A percentile compares a stretch with the other conserved stretches of the same genome.
phyloP scores from a whole-genome alignment of 1,140 invertebrate genomes.

The Tetragonula clypearis region DNA sequence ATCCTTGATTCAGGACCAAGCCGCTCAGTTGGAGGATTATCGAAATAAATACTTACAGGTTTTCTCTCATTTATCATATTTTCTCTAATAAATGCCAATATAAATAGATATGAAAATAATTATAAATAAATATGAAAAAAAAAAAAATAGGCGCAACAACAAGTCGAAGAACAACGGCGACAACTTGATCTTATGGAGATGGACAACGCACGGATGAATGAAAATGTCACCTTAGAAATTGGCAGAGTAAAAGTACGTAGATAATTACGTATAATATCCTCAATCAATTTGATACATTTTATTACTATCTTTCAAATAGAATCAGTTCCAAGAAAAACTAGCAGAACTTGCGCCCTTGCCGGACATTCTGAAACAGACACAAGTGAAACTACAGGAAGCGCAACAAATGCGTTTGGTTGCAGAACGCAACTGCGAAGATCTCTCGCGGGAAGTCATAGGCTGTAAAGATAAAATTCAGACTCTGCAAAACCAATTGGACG shows the following conservation, averaged over 20 bases:
- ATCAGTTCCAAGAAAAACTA: slow-evolving; percentile 88
- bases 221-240: slow-evolving; percentile 89
- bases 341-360: slow-evolving; percentile 88
- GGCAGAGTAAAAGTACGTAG: slow-evolving; percentile 85
- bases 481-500: slow-evolving; percentile 69
- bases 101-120: not conserved
- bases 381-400: slow-evolving; percentile 86
- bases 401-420: slow-evolving; percentile 85
- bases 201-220: slow-evolving; percentile 88
- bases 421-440: slow-evolving; percentile 84
- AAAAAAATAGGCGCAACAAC: slow-evolving; percentile 84
- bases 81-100: no score
- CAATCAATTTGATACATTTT: not conserved
- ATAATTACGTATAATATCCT: not conserved
- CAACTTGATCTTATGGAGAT: slow-evolving; percentile 89
- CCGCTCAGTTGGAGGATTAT: slow-evolving; percentile 87
- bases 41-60: slow-evolving; percentile 85
- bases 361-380: slow-evolving; percentile 88
- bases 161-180: slow-evolving; percentile 87
- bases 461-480: slow-evolving; percentile 83
- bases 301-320: slow-evolving; percentile 58
- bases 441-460: slow-evolving; percentile 83
- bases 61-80: slow-evolving; percentile 27
- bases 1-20: slow-evolving; percentile 86
- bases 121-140: not conserved